Conservation (phyloP, 37 sponge, comb jelly and placozoan genomes). For the Oopsacas minuta region DNA sequence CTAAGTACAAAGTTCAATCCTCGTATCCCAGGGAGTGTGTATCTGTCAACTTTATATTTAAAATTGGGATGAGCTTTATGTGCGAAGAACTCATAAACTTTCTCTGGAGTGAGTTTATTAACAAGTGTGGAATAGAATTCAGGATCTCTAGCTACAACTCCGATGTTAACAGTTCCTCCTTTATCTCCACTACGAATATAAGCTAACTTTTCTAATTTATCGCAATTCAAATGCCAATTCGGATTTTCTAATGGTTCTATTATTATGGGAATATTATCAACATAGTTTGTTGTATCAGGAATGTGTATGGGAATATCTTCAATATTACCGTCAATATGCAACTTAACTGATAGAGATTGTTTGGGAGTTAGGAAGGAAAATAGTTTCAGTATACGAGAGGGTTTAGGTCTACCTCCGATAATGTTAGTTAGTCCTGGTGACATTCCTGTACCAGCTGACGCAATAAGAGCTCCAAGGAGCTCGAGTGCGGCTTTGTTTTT, state of each 20-base stretch:
- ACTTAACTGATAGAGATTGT: background rate
- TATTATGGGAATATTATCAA: background rate
- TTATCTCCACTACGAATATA: slow-evolving; percentile 91
- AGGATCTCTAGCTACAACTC: slow-evolving; percentile 55
- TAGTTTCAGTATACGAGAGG: slow-evolving; percentile 69
- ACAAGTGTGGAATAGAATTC: slow-evolving; percentile 39
- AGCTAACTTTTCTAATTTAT: slow-evolving; percentile 67
- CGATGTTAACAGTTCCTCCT: slow-evolving; percentile 88
- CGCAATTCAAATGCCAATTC: background rate
- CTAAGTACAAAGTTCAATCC: slow-evolving; percentile 86
- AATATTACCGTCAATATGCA: background rate
- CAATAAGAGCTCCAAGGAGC: slow-evolving; percentile 66
- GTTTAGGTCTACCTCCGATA: slow-evolving; percentile 86
- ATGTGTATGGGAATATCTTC: background rate
- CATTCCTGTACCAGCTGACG: slow-evolving; percentile 94
- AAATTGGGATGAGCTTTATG: slow-evolving; percentile 46
- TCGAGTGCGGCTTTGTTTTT: slow-evolving; percentile 61
- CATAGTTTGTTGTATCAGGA: background rate
- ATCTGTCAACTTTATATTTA: slow-evolving; percentile 35
- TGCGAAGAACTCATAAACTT: slow-evolving; percentile 42
- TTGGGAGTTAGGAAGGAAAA: slow-evolving; percentile 78
- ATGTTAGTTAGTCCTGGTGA: slow-evolving; percentile 72
- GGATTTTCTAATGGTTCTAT: background rate
- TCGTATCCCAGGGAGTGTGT: slow-evolving; percentile 68
- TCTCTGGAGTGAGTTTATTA: slow-evolving; percentile 38